These are phyloP conservation scores for Palythoa caribaeorum DNA, from an alignment of 92 coral and sea anemone species.

Conservation along the genomic window DNA sequence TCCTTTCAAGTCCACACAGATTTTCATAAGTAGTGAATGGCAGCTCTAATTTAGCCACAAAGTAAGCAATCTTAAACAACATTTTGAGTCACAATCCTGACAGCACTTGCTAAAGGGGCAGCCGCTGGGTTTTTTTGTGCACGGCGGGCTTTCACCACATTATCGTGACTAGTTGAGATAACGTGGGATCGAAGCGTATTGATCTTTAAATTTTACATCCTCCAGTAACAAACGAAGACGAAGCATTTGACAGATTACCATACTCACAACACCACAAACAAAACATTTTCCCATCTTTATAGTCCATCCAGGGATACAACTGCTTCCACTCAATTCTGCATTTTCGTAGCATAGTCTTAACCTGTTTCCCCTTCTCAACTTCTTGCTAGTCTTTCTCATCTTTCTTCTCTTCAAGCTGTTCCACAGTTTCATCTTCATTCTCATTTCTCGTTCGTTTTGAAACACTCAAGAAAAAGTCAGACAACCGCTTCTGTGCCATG, in stretches of 20 bases:
- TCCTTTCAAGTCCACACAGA: slow-evolving; percentile 49
- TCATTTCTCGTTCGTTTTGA: too few species aligned
- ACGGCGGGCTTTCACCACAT: too few species aligned
- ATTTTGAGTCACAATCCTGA: too few species aligned
- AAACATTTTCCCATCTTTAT: neutral
- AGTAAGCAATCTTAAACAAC: slow-evolving; percentile 54
- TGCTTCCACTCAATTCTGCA: neutral
- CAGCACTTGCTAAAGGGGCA: too few species aligned
- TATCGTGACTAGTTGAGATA: neutral
- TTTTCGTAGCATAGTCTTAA: too few species aligned
- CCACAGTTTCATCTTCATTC: too few species aligned
- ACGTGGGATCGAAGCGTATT: neutral
- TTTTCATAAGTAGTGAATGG: slow-evolving; percentile 56
- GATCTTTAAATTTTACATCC: slow-evolving; percentile 42
- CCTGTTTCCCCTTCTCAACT: too few species aligned
- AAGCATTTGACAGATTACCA: slow-evolving; percentile 41
- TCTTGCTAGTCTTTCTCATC: too few species aligned
- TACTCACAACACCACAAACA: neutral
- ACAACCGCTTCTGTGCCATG: too few species aligned
- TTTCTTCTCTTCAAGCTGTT: too few species aligned
- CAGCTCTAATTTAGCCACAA: slow-evolving; percentile 64
- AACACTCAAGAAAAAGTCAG: too few species aligned
- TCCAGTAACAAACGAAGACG: slow-evolving; percentile 24
- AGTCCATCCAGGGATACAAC: neutral
- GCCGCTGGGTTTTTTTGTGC: too few species aligned